Conservation (phyloP, 2,797 vertebrate genomes). For the Siniperca undulata region DNA sequence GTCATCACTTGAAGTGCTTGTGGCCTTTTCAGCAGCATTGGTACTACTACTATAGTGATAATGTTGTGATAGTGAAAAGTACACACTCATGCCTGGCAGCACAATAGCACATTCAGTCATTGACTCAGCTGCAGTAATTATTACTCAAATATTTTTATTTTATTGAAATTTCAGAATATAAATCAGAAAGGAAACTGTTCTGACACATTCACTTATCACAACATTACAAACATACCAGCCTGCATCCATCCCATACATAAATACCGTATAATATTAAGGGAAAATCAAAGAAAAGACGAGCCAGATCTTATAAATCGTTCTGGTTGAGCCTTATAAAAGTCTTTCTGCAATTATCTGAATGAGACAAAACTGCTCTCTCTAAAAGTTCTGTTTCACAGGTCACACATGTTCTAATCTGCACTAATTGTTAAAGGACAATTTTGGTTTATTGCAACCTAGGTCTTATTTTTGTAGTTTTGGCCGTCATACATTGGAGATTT, state of each 20-base stretch:
- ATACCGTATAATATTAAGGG: background rate
- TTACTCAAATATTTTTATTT: background rate
- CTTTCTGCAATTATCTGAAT: background rate
- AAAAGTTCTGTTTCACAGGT: background rate
- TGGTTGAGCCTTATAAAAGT: background rate
- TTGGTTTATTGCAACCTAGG: background rate
- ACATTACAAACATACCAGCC: background rate
- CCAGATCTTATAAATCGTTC: background rate
- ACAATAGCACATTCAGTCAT: background rate
- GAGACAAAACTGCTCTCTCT: background rate
- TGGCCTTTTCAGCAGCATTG: background rate
- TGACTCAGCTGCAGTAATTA: background rate
- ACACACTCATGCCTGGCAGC: background rate
- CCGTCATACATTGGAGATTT: background rate
- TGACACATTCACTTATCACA: background rate
- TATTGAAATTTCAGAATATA: background rate
- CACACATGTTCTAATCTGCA: background rate
- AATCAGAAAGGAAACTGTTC: background rate
- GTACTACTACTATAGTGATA: background rate
- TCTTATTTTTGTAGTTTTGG: background rate
- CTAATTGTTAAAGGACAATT: background rate
- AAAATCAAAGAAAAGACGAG: background rate
- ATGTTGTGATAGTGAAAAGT: background rate
- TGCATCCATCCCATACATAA: too few relatives aligned
- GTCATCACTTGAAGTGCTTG: background rate